Evolutionary conservation across 2,113 vertebrate species (phyloP), one percentile per base, ranked within the genome.

Genomic region (Stercorarius parasiticus): DNA sequence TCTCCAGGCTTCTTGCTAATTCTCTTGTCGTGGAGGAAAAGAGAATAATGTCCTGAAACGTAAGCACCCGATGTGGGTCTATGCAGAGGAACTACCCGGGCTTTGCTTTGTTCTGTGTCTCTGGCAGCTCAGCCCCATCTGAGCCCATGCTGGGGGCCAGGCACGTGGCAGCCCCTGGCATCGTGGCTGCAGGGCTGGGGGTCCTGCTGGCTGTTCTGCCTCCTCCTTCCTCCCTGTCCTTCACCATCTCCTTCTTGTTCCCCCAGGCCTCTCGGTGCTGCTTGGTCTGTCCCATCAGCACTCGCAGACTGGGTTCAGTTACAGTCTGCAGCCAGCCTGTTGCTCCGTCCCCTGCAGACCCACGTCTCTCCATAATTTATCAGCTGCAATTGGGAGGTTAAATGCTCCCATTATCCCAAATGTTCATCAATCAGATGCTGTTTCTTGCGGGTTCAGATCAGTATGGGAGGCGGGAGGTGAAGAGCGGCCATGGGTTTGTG

Each of bases 281-380:
- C 43, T 50, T 2, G 0, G 10, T 42, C 50, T 3, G 5, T 38
- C 59, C 69, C 67, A 7, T 42, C 20, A 58, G 13, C 11, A 3
- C 29, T 9, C 7, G 59, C 47, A 34, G 47, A 3, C 7, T 5
- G 8, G n/a, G 9, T 40, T 42, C 1, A 4, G 25, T 30, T 3
- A 5, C 81, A 29, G 45, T 45, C 66, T 14, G 3, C 26, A 11
- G 50, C 40, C 5, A 1, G 32, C 49, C 50, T 34, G 20, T 43
- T 22, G 43, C 53, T 61, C 43, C 2, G 4, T 42, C 45, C 27
- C 30, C 6, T 40, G 30, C 30, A 13, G 45, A 10, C 36, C 53
- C 6, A 0, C 5, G 0, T 69, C 59, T 40, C 62, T 15, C 80
- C n/a, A 0, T n/a, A n/a, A 18, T 21, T 38, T 17, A 32, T 10